A percentile compares a stretch with the other conserved stretches of the same genome.
phyloP scores from a whole-genome alignment of 1,140 invertebrate genomes.

The Aphaenogaster ashmeadi region DNA sequence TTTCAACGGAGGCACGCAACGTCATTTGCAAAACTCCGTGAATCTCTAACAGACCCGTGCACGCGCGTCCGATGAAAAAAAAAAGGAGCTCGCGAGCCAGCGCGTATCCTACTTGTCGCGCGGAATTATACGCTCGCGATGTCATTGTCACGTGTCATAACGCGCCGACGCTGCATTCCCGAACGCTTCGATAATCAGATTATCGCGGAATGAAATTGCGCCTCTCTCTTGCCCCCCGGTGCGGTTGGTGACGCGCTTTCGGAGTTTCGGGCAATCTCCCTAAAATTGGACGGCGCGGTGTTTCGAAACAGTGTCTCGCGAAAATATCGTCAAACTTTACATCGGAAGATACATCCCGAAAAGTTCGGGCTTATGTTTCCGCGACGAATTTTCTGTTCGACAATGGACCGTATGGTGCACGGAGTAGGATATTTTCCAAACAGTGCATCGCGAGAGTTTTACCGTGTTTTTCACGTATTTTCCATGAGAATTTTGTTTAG shows the following conservation, averaged over 20 bases:
- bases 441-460: neutral
- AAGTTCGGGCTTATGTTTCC: slow-evolving; percentile 28
- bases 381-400: slow-evolving; percentile 14
- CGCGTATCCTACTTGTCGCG: slow-evolving; percentile 7
- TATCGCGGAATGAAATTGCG: slow-evolving; percentile 54
- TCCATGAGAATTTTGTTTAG: slow-evolving; percentile 11
- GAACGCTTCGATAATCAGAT: slow-evolving; percentile 48
- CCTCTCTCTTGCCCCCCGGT: neutral
- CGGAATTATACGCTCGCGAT: slow-evolving; percentile 41
- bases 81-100: neutral
- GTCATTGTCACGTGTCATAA: slow-evolving; percentile 51
- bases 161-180: slow-evolving; percentile 1
- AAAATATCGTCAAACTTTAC: slow-evolving; percentile 28
- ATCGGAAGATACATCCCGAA: neutral
- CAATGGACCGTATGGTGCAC: neutral
- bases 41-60: neutral
- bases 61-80: neutral
- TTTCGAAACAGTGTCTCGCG: slow-evolving; percentile 9
- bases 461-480: slow-evolving; percentile 11
- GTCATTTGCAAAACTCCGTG: neutral
- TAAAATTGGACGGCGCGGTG: slow-evolving; percentile 43
- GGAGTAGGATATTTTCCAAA: neutral
- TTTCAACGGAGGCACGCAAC: neutral
- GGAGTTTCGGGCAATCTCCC: slow-evolving; percentile 41
- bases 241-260: neutral